Evolutionary conservation across 2,113 vertebrate species (phyloP).

Genomic region (Nansenia antarctica): DNA sequence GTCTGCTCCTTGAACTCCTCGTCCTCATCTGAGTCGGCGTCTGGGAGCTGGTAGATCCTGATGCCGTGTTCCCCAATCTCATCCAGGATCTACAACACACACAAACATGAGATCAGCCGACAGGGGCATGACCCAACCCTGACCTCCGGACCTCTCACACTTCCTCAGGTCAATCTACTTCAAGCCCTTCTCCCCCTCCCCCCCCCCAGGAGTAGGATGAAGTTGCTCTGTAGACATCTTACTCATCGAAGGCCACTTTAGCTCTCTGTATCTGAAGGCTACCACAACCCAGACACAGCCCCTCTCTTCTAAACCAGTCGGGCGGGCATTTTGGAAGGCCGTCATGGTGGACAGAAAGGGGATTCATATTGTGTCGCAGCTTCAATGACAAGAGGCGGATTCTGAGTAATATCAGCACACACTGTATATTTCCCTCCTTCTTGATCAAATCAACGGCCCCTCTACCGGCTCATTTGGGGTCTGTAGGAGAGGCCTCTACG

Average conservation of each 20-base stretch:
- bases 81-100: conserved; percentile 80
- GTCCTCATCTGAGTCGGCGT: conserved; percentile 93
- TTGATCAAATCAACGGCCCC: background rate
- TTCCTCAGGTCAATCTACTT: background rate
- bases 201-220: background rate
- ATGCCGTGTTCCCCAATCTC: conserved; percentile 92
- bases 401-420: too few relatives aligned
- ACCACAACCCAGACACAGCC: background rate
- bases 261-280: background rate
- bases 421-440: too few relatives aligned
- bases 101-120: conserved; percentile 2
- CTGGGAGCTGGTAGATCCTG: conserved; percentile 90
- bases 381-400: background rate
- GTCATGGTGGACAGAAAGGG: background rate
- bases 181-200: too few relatives aligned
- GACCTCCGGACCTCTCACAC: conserved; percentile 19
- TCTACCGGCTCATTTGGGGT: background rate
- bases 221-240: too few relatives aligned
- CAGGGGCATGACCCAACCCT: conserved; percentile 1
- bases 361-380: background rate
- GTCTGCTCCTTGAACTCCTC: conserved; percentile 96
- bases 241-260: background rate
- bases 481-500: too few relatives aligned
- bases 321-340: background rate
- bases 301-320: background rate